A percentile compares a stretch with the other conserved stretches of the same genome.
phyloP scores from a whole-genome alignment of 2,113 vertebrate genomes.

The Brachionichthys hirsutus region DNA sequence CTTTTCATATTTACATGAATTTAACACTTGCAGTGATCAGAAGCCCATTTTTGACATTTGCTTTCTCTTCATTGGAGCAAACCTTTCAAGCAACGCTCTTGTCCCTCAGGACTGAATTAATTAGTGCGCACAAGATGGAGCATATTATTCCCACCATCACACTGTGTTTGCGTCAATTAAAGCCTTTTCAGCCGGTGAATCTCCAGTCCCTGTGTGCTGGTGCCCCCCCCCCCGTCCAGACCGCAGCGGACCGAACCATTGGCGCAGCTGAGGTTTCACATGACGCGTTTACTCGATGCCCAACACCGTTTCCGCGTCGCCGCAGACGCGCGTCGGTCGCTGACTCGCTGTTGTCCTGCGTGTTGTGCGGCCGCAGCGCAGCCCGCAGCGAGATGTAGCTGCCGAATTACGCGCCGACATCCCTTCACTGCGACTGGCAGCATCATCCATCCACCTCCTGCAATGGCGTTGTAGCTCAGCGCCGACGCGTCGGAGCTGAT shows the following conservation, averaged over 20 bases:
- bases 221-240: slow-evolving; percentile 69
- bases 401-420: slow-evolving; percentile 48
- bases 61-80: no score
- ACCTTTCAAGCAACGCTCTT: no score
- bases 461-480: slow-evolving; percentile 79
- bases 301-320: not conserved
- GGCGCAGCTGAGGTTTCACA: slow-evolving; percentile 66
- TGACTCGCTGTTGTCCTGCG: slow-evolving; percentile 6
- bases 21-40: no score
- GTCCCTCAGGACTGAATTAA: no score
- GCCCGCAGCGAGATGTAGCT: slow-evolving; percentile 34
- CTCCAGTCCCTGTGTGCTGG: slow-evolving; percentile 62
- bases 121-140: no score
- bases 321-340: slow-evolving; percentile 7
- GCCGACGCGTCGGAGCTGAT: slow-evolving; percentile 57
- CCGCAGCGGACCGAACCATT: slow-evolving; percentile 81
- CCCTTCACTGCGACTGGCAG: slow-evolving; percentile 67
- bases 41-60: no score
- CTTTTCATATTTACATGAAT: no score
- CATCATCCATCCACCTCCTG: slow-evolving; percentile 70
- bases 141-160: no score
- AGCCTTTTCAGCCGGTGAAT: slow-evolving; percentile 31
- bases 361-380: slow-evolving; percentile 14
- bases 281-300: slow-evolving; percentile 29
- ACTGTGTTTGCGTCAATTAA: no score